phyloP scores from a whole-genome alignment of 2,113 vertebrate genomes.

The Oryzias celebensis region DNA sequence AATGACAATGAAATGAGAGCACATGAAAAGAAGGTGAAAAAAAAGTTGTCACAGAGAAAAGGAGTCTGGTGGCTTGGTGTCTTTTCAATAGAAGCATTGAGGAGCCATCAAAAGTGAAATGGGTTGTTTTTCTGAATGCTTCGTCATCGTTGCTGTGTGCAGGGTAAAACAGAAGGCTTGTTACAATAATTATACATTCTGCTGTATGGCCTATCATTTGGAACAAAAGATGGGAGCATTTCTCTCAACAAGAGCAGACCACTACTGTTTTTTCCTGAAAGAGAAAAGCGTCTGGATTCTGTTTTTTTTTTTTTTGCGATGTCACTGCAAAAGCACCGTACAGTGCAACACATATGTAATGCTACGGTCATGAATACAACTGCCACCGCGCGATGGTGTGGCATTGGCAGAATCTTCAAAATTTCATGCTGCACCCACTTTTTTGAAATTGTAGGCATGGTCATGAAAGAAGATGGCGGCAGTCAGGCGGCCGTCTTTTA shows the following conservation, averaged over 20 bases:
- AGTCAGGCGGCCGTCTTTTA: too few relatives aligned
- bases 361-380: too few relatives aligned
- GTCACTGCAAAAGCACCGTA: too few relatives aligned
- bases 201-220: conserved; percentile 53
- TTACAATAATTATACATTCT: conserved; percentile 64
- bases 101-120: conserved; percentile 43
- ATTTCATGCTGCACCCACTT: too few relatives aligned
- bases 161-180: conserved; percentile 50
- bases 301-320: background rate
- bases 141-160: conserved; percentile 30
- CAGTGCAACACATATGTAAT: too few relatives aligned
- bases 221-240: conserved; percentile 55
- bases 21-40: conserved; percentile 18
- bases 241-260: conserved; percentile 41
- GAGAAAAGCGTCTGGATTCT: background rate
- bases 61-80: conserved; percentile 35
- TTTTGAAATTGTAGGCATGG: too few relatives aligned
- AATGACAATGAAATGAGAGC: conserved; percentile 65
- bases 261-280: conserved; percentile 14
- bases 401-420: too few relatives aligned
- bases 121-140: conserved; percentile 50
- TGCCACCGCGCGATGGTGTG: too few relatives aligned
- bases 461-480: too few relatives aligned
- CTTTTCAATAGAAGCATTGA: conserved; percentile 38
- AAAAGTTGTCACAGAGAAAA: conserved; percentile 23